Evolutionary conservation across 2,113 vertebrate species (phyloP).

Genomic region (Azemiops feae): DNA sequence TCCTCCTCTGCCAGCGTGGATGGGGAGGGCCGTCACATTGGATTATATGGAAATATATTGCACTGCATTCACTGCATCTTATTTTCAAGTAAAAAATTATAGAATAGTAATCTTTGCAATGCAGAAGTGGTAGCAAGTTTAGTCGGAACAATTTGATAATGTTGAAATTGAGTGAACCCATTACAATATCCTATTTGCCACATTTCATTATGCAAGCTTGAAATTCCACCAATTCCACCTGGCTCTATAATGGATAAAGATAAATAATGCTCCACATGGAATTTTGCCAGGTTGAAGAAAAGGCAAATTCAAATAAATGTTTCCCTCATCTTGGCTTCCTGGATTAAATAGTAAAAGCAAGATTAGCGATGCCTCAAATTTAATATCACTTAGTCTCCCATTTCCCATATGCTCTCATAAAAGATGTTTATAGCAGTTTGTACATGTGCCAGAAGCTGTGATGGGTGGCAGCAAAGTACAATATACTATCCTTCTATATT

Average conservation of each 20-base stretch:
- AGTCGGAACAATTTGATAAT: neutral
- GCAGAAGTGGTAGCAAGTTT: neutral
- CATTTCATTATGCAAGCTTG: constrained; percentile 12
- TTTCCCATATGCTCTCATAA: constrained; percentile 66
- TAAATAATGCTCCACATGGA: neutral
- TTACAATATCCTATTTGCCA: constrained; percentile 7
- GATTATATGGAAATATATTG: neutral
- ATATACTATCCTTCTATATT: constrained; percentile 20
- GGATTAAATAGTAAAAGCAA: neutral
- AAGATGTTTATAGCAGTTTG: neutral
- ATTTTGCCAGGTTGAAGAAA: constrained; percentile 18
- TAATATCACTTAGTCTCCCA: constrained; percentile 40
- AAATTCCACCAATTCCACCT: constrained; percentile 12
- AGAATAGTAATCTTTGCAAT: neutral
- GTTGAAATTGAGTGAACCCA: neutral
- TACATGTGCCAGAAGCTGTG: neutral
- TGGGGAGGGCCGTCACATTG: neutral
- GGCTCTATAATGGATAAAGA: constrained; percentile 6
- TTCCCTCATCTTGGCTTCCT: constrained; percentile 5
- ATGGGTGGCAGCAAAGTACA: neutral
- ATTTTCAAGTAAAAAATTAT: neutral
- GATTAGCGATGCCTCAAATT: constrained; percentile 37
- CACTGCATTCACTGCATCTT: neutral
- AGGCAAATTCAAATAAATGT: constrained; percentile 15
- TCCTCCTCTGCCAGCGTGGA: neutral